Conservation (phyloP, 2,888 invertebrate species). For the Listrodromus nycthemerus region DNA sequence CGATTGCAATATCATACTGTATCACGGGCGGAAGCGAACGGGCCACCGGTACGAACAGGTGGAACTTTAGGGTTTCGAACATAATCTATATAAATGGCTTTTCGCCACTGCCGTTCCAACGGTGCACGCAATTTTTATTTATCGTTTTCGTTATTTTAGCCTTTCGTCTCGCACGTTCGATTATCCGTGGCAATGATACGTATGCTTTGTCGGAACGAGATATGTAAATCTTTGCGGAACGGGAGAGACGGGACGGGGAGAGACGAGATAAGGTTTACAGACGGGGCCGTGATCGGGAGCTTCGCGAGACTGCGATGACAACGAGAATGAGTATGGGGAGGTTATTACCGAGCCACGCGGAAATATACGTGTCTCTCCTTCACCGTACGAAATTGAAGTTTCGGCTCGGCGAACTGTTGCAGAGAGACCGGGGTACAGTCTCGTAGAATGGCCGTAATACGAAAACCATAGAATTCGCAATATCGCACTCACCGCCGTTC, state of each 20-base stretch:
- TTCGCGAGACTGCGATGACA: conserved; percentile 21
- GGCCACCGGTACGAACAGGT: background rate
- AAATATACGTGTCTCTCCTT: conserved; percentile 62
- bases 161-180: conserved; percentile 4
- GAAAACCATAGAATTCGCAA: conserved; percentile 77
- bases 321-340: conserved; percentile 20
- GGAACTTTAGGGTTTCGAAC: conserved; percentile 1
- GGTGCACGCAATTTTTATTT: background rate
- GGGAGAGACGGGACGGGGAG: background rate
- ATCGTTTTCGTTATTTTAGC: background rate
- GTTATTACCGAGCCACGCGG: conserved; percentile 40
- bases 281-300: conserved; percentile 22
- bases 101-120: background rate
- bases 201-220: conserved; percentile 1
- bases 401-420: conserved; percentile 1
- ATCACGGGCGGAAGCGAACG: background rate
- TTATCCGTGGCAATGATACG: conserved; percentile 8
- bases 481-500: conserved; percentile 66
- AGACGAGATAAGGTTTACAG: conserved; percentile 23
- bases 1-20: conserved; percentile 31
- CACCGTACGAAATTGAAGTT: conserved; percentile 73
- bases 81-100: conserved; percentile 2
- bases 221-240: conserved; percentile 16
- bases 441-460: conserved; percentile 69
- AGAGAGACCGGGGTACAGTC: conserved; percentile 28